Conservation (phyloP, 2,113 vertebrate genomes). For the Neolamprologus tretocephalus region DNA sequence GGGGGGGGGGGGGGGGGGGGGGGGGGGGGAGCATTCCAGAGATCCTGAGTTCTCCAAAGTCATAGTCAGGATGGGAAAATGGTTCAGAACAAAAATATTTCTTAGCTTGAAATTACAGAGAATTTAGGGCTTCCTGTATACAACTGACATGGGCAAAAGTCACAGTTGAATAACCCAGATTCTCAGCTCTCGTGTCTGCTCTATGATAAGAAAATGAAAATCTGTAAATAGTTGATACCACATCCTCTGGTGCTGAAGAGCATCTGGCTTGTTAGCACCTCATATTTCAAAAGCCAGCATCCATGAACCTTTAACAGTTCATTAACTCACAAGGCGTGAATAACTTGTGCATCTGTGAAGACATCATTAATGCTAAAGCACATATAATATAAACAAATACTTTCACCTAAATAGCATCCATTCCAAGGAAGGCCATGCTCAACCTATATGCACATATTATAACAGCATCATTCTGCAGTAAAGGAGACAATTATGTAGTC, state of each 20-base stretch:
- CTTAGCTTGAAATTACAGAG: neutral
- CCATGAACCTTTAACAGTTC: neutral
- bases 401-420: accelerated
- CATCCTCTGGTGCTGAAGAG: neutral
- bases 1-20: accelerated
- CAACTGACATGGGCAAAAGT: neutral
- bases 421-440: neutral
- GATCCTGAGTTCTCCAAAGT: neutral
- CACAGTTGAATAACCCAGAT: neutral
- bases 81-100: neutral
- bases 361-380: neutral
- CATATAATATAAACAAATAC: neutral
- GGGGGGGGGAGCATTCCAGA: accelerated
- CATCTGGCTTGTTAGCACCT: neutral
- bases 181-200: neutral
- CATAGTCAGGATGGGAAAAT: neutral
- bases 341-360: neutral
- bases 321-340: neutral
- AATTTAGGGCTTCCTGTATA: neutral
- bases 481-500: neutral
- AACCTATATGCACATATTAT: neutral
- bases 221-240: neutral
- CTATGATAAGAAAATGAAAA: neutral
- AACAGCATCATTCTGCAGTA: neutral
- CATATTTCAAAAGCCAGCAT: neutral